These are phyloP conservation scores for Boloria euphrosyne DNA, from an alignment of 2,888 invertebrate genomes.

Conservation along the genomic window DNA sequence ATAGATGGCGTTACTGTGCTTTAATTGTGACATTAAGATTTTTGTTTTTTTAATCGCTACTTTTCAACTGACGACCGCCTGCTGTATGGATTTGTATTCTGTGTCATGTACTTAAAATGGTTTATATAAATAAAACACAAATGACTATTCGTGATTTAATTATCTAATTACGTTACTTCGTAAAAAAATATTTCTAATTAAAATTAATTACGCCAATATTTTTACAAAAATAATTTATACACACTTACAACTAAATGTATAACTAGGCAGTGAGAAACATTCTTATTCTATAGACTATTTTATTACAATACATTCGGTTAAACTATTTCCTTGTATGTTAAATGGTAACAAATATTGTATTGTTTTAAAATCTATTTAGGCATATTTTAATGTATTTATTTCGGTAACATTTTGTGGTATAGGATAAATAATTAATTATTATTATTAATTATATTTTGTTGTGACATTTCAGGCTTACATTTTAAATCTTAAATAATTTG, in stretches of 20 bases:
- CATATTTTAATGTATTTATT: constrained; percentile 9
- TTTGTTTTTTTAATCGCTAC: too few relatives aligned
- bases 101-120: background rate
- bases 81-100: too few relatives aligned
- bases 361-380: constrained; percentile 5
- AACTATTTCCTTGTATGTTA: constrained; percentile 35
- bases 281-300: constrained; percentile 31
- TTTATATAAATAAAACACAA: constrained; percentile 23
- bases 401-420: constrained; percentile 16
- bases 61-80: too few relatives aligned
- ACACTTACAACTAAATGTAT: constrained; percentile 50
- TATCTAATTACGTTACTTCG: constrained; percentile 43
- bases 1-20: too few relatives aligned
- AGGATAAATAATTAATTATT: too few relatives aligned
- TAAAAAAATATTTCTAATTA: constrained; percentile 47
- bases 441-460: constrained; percentile 40
- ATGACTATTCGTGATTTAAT: constrained; percentile 32
- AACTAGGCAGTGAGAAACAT: constrained; percentile 64
- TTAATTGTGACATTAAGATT: too few relatives aligned
- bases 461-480: constrained; percentile 31
- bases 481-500: constrained; percentile 43
- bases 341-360: constrained; percentile 51
- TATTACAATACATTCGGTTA: constrained; percentile 27
- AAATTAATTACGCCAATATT: constrained; percentile 58
- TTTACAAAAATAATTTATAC: constrained; percentile 71